Evolutionary conservation across 2,797 vertebrate genomes (phyloP).

Genomic region (Fistularia commersonii): DNA sequence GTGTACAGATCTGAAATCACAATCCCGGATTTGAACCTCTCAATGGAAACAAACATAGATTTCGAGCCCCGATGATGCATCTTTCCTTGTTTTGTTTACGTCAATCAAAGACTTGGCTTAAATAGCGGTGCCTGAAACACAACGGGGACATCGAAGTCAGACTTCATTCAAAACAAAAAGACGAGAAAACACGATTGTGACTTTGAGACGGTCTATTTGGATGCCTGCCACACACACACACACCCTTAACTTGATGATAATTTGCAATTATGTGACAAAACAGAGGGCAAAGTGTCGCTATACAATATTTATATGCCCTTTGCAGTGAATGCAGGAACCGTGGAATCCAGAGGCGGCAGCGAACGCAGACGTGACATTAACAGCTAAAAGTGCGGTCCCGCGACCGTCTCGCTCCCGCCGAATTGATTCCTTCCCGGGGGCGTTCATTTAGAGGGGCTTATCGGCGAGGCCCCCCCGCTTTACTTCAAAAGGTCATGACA

Average conservation of each 20-base stretch:
- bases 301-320: slow-evolving; percentile 52
- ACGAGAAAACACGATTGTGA: slow-evolving; percentile 65
- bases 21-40: not conserved
- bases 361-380: slow-evolving; percentile 48
- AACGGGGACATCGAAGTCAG: slow-evolving; percentile 46
- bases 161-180: slow-evolving; percentile 66
- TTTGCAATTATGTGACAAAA: slow-evolving; percentile 53
- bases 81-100: too few species aligned
- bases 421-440: slow-evolving; percentile 64
- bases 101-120: too few species aligned
- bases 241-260: slow-evolving; percentile 36
- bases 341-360: slow-evolving; percentile 15
- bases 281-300: slow-evolving; percentile 38
- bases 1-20: slow-evolving; percentile 80
- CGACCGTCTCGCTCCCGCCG: slow-evolving; percentile 39
- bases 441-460: slow-evolving; percentile 62
- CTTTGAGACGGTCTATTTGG: slow-evolving; percentile 50
- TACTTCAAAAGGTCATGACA: slow-evolving; percentile 76
- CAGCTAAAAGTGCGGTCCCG: slow-evolving; percentile 49
- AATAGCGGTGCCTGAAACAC: too few species aligned
- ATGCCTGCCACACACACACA: slow-evolving; percentile 32
- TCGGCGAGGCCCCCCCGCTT: slow-evolving; percentile 49
- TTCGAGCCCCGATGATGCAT: too few species aligned
- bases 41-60: not conserved
- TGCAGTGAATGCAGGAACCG: slow-evolving; percentile 21